These are phyloP conservation scores for Trichosurus vulpecula DNA, from an alignment of 2,797 vertebrate species.

Conservation along the genomic window DNA sequence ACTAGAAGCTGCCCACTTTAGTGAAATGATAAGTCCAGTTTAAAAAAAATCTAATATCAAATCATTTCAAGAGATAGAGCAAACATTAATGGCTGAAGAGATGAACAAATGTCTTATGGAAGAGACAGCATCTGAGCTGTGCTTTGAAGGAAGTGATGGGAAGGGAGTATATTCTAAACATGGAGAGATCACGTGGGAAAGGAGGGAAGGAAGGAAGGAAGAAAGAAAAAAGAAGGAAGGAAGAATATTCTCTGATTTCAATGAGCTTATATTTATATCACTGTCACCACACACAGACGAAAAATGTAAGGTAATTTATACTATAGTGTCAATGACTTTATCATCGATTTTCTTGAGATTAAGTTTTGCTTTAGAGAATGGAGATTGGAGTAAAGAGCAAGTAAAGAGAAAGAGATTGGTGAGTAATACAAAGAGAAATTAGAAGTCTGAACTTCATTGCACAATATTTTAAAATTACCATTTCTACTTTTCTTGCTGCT, in stretches of 20 bases:
- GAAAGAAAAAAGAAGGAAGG: background rate
- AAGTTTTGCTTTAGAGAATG: constrained; percentile 21
- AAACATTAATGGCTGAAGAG: background rate
- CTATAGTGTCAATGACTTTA: constrained; percentile 24
- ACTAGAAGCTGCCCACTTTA: background rate
- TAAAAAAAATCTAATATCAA: background rate
- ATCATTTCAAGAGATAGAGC: background rate
- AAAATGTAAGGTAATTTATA: background rate
- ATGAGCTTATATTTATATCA: background rate
- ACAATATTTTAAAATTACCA: background rate
- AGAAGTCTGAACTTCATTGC: background rate
- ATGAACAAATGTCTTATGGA: background rate
- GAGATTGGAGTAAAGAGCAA: background rate
- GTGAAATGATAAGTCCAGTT: background rate
- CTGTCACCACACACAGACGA: background rate
- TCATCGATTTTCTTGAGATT: constrained; percentile 6
- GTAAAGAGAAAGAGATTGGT: background rate
- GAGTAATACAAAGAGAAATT: background rate
- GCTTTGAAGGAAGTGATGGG: background rate
- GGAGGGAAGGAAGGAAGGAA: background rate
- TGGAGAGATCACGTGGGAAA: background rate
- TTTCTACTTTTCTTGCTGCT: background rate
- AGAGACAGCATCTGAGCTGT: background rate
- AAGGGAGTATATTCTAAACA: background rate
- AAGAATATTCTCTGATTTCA: background rate